A percentile compares a stretch with the other conserved stretches of the same genome.
These are phyloP conservation scores for Vanessa cardui DNA, from an alignment of 2,888 invertebrate genomes.

Conservation along the genomic window DNA sequence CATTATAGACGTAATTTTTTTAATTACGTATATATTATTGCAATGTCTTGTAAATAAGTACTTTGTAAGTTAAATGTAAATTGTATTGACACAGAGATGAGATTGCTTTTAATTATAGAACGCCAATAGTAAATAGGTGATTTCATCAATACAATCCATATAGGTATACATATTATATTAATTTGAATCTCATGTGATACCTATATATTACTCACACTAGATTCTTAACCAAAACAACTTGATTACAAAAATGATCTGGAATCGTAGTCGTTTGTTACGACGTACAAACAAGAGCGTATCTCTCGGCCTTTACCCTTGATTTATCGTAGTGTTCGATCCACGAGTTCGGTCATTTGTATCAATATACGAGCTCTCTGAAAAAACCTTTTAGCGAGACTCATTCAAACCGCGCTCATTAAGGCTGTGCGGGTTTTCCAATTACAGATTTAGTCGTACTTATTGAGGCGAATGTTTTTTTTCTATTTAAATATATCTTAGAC, in stretches of 20 bases:
- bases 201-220: not conserved
- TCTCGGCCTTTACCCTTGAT: slow-evolving; percentile 58
- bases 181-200: not conserved
- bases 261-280: slow-evolving; percentile 54
- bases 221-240: slow-evolving; percentile 40
- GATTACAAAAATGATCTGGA: slow-evolving; percentile 44
- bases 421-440: slow-evolving; percentile 36
- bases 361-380: slow-evolving; percentile 65
- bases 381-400: slow-evolving; percentile 67
- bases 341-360: slow-evolving; percentile 73
- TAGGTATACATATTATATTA: no score
- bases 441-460: slow-evolving; percentile 39
- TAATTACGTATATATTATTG: no score
- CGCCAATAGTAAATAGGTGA: no score
- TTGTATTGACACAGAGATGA: no score
- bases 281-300: slow-evolving; percentile 54
- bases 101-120: no score
- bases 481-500: not conserved
- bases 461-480: slow-evolving; percentile 18
- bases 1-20: no score
- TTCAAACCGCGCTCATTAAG: slow-evolving; percentile 34
- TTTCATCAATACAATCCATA: no score
- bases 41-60: no score
- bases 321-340: slow-evolving; percentile 64
- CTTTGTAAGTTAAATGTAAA: no score